Evolutionary conservation across 2,888 invertebrate species (phyloP), one percentile per base, ranked within the genome.

Genomic region (Drosophila austrosaltans): DNA sequence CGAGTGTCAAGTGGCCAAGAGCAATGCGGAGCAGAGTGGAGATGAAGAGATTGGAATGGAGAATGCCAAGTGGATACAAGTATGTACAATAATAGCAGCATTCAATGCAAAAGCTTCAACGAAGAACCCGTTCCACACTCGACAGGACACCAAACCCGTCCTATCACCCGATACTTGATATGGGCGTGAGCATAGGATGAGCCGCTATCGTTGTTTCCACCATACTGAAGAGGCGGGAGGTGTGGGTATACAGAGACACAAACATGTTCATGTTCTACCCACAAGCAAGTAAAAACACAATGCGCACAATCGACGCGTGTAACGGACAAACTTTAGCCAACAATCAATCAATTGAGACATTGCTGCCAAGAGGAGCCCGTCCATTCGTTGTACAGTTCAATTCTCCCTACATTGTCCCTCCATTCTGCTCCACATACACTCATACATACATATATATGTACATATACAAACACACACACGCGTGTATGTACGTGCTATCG

Each of bases 281-380:
- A 75, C 77, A 75, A 75, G 77, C 79, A 75, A 79, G 81, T 77
- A 80, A 78, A 54, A 81, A 81, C 54, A 78, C 75, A 81, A 81
- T 81, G 79, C 79, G 79, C 75, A 79, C 79, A 77, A 75, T 78
- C 72, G 74, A 75, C 82, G 78, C 72, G 74, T 81, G 72, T 79
- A 79, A 78, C 79, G 76, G 66, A 81, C 78, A 77, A 81, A 82
- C 82, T 79, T 81, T 81, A 42, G 81, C 74, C 76, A 75, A 82
- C 82, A 82, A 82, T 81, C 81, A 81, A 81, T 81, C 81, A 81
- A 81, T 81, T 79, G 79, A 65, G 76, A 79, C 78, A 81, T 81
- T 75, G 75, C 53, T 59, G 32, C 12, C 53, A 56, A 39, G 62
- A 39, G 39, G 28, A 61, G 62, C 16, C 42, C 53, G 60, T 39